Evolutionary conservation across 2,113 vertebrate genomes (phyloP).

Genomic region (Desmodus rotundus): DNA sequence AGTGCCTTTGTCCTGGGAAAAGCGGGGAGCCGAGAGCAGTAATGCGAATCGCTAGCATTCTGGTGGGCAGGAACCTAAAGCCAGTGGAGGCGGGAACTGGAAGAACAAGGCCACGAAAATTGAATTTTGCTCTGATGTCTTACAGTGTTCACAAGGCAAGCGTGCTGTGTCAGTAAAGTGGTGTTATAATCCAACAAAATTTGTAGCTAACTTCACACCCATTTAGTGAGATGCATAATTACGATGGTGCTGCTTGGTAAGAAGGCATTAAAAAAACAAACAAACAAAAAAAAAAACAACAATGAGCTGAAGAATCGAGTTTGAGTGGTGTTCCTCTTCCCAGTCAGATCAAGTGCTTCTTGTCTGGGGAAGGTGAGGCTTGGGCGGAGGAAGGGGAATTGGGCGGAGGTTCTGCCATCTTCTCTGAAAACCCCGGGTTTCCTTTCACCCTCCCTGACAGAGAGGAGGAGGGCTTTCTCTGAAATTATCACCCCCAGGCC

Average conservation of each 20-base stretch:
- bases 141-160: neutral
- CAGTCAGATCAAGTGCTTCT: neutral
- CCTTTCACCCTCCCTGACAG: neutral
- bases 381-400: neutral
- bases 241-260: neutral
- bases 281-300: neutral
- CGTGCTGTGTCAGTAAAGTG: neutral
- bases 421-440: neutral
- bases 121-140: neutral
- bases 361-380: neutral
- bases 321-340: neutral
- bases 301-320: neutral
- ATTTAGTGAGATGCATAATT: neutral
- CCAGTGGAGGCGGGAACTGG: neutral
- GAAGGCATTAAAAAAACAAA: neutral
- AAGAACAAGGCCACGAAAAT: neutral
- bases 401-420: neutral
- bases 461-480: neutral
- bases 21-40: too few relatives aligned
- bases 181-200: neutral
- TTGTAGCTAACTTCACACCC: neutral
- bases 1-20: neutral
- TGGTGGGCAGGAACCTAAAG: neutral
- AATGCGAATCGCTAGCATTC: rapidly evolving
- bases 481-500: neutral